Evolutionary conservation across 2,797 vertebrate species (phyloP).

Genomic region (Karalla daura): DNA sequence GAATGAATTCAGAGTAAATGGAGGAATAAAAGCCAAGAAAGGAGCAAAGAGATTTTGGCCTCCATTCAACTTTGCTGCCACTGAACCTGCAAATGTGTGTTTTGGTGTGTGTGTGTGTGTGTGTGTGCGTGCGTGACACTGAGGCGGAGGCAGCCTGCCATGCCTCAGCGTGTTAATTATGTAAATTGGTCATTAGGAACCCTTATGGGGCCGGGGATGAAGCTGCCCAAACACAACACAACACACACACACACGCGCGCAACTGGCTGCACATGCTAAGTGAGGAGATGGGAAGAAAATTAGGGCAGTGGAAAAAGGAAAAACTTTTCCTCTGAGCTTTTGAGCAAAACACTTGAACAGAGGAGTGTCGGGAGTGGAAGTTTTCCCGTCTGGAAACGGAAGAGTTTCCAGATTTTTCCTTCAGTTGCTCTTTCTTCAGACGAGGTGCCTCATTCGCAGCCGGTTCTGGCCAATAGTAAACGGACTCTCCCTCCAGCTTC

Average conservation of each 20-base stretch:
- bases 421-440: too few species aligned
- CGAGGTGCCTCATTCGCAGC: too few species aligned
- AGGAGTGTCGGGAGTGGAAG: neutral
- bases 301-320: slow-evolving; percentile 26
- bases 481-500: too few species aligned
- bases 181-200: slow-evolving; percentile 76
- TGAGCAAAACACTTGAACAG: slow-evolving; percentile 20
- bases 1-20: slow-evolving; percentile 20
- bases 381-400: slow-evolving; percentile 3
- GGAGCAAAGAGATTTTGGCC: slow-evolving; percentile 34
- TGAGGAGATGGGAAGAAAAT: slow-evolving; percentile 34
- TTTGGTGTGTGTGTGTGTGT: slow-evolving; percentile 10
- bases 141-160: slow-evolving; percentile 53
- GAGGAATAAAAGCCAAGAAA: slow-evolving; percentile 12
- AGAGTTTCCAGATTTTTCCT: too few species aligned
- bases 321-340: slow-evolving; percentile 35
- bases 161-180: slow-evolving; percentile 75
- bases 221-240: slow-evolving; percentile 41
- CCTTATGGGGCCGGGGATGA: slow-evolving; percentile 54
- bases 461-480: too few species aligned
- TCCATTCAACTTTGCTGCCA: slow-evolving; percentile 20
- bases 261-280: slow-evolving; percentile 50
- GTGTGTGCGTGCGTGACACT: slow-evolving; percentile 3
- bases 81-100: slow-evolving; percentile 13
- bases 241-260: slow-evolving; percentile 16